Base-by-base conservation (phyloP, 2,888 invertebrate genomes). In the Lasioglossum morio region DNA sequence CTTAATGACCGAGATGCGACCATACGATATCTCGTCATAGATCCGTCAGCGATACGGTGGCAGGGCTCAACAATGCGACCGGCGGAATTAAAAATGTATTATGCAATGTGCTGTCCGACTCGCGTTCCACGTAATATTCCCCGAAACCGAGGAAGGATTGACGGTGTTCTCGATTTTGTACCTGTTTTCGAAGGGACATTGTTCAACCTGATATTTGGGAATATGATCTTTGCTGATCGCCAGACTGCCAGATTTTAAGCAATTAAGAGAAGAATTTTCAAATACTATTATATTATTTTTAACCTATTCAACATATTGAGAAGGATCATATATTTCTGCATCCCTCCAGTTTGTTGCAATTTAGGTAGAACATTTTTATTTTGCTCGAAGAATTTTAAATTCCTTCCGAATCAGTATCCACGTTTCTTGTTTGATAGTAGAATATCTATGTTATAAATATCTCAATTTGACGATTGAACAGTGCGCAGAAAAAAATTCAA, bases 1-100 rank as follows among this genome's bases (percentile, higher is more conserved):
- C 94, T 92, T 94, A 94, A 95, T 93, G 94, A 94, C 93, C 94
- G 90, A 94, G 94, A 95, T 94, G 92, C 87, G 88, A 91, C 92
- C 92, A 92, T 89, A 92, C 91, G 94, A 94, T 94, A 95, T 92
- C 94, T 92, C 91, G 92, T 92, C 93, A 93, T 92, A 93, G 94
- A 94, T 94, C 94, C 92, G 92, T 91, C 92, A 92, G 92, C 92
- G 94, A 94, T 94, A 94, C 93, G 90, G 91, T 92, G 91, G 89
- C 66, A 84, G 87, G 89, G 87, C 87, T 85, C 82, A 78, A 85
- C 90, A 77, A 86, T 88, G 86, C 84, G 81, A 73, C 81, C 87
- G 84, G 84, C 87, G 85, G 90, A 94, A 94, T 94, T 94, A 94
- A 94, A 94, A 94, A 93, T 94, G 91, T 93, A 94, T 94, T 94